Evolutionary conservation across 2,113 vertebrate species (phyloP).

Genomic region (Donacobius atricapilla): DNA sequence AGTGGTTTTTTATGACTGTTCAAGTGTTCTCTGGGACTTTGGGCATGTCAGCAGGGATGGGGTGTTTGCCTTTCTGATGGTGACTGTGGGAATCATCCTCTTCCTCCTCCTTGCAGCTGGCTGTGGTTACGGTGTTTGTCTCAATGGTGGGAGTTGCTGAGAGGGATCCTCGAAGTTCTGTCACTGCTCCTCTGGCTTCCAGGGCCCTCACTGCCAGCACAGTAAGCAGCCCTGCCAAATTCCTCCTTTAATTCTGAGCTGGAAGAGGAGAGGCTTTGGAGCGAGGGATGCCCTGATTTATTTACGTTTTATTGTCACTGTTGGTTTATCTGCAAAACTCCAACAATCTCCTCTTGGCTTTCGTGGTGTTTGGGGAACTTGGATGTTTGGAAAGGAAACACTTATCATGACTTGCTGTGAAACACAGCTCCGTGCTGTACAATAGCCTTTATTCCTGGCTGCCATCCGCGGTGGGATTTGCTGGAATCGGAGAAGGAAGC

Average conservation of each 20-base stretch:
- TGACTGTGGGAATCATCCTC: not conserved
- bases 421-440: not conserved
- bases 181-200: conserved; percentile 80
- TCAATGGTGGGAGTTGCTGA: conserved; percentile 77
- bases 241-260: not conserved
- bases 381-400: conserved; percentile 38
- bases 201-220: conserved; percentile 82
- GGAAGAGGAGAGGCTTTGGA: not conserved
- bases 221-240: conserved; percentile 66
- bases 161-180: conserved; percentile 75
- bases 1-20: accelerated
- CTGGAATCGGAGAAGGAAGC: conserved; percentile 16
- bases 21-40: not conserved
- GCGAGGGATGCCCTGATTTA: not conserved
- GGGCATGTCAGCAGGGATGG: accelerated
- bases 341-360: not conserved
- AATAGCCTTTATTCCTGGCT: not conserved
- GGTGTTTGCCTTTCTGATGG: accelerated
- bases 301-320: not conserved
- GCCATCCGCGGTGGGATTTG: not conserved
- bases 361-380: not conserved
- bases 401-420: not conserved
- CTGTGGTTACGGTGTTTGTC: conserved; percentile 74
- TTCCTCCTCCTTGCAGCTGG: conserved; percentile 63
- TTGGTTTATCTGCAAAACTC: not conserved